phyloP scores from a whole-genome alignment of 2,113 vertebrate species.

The Indri indri region DNA sequence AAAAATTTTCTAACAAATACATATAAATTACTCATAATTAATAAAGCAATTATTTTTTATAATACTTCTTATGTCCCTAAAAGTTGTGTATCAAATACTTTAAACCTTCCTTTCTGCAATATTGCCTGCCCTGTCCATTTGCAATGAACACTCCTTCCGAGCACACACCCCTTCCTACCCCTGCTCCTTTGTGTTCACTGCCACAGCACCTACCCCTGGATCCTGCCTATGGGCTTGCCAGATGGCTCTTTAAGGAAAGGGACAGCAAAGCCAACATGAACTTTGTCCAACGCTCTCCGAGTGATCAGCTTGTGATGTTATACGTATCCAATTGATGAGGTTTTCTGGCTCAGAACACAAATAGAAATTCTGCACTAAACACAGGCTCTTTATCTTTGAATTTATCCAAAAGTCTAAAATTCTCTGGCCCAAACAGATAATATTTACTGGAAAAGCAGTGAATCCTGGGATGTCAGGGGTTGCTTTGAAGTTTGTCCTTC shows the following conservation, averaged over 20 bases:
- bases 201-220: neutral
- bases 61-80: neutral
- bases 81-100: neutral
- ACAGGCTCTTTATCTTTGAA: constrained; percentile 22
- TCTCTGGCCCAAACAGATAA: constrained; percentile 49
- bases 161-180: neutral
- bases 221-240: neutral
- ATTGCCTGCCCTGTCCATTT: neutral
- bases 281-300: neutral
- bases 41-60: neutral
- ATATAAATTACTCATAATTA: neutral
- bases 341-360: constrained; percentile 46
- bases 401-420: constrained; percentile 8
- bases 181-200: neutral
- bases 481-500: constrained; percentile 62
- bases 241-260: neutral
- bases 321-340: neutral
- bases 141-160: neutral
- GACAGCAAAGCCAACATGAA: neutral
- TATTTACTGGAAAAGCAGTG: constrained; percentile 60
- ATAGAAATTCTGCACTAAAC: neutral
- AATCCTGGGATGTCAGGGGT: constrained; percentile 23
- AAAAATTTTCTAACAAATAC: neutral
- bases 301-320: neutral
- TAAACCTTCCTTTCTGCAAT: neutral